phyloP scores from a whole-genome alignment of 2,888 invertebrate species.

The Zootermopsis nevadensis region DNA sequence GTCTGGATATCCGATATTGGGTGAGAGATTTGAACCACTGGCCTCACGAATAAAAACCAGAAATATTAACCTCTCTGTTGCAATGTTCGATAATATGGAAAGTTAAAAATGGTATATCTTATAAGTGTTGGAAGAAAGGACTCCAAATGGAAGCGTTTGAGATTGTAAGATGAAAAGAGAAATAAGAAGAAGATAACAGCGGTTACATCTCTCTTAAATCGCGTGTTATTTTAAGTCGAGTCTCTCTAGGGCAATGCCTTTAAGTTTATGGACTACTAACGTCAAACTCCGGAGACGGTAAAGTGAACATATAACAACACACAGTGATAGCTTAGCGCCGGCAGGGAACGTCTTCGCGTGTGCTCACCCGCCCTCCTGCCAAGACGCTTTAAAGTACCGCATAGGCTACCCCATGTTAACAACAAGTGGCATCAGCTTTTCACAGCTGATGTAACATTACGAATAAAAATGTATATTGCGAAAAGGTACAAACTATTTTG shows the following conservation, averaged over 20 bases:
- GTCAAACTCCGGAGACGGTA: constrained; percentile 41
- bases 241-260: constrained; percentile 29
- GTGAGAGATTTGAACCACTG: no score
- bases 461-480: no score
- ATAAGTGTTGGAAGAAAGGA: no score
- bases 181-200: neutral
- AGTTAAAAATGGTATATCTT: no score
- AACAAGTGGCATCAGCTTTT: constrained; percentile 21
- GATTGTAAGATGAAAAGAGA: constrained; percentile 2
- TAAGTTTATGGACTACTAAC: constrained; percentile 43
- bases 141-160: constrained; percentile 2
- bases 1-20: no score
- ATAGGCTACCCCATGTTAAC: neutral
- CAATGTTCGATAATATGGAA: no score
- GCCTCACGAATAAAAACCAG: no score
- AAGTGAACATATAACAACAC: constrained; percentile 13
- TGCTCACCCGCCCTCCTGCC: neutral
- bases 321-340: constrained; percentile 29
- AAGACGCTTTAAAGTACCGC: neutral
- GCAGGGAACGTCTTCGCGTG: constrained; percentile 6
- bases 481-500: no score
- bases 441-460: neutral
- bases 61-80: no score
- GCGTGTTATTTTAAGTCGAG: constrained; percentile 24
- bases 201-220: constrained; percentile 40